These are phyloP conservation scores for Andricus grossulariae DNA, from an alignment of 1,140 invertebrate genomes.

Conservation along the genomic window DNA sequence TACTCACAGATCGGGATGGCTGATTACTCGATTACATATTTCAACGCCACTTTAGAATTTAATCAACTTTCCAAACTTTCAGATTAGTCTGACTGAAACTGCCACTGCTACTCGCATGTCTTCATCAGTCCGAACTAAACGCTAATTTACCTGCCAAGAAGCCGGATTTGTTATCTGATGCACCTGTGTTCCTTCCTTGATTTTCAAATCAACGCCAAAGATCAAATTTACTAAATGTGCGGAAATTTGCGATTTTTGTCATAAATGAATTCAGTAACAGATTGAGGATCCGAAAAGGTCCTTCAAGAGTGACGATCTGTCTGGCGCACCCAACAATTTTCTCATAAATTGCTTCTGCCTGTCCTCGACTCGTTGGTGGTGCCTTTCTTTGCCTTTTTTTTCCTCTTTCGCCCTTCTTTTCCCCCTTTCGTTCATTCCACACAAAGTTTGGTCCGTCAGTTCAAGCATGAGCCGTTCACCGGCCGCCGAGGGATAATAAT, in stretches of 20 bases:
- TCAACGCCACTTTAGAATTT: too few relatives aligned
- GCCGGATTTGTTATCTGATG: too few relatives aligned
- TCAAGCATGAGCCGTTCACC: slow-evolving; percentile 36
- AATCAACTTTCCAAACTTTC: too few relatives aligned
- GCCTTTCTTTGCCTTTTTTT: slow-evolving; percentile 18
- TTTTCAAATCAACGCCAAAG: background rate
- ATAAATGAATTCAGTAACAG: background rate
- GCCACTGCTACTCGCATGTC: too few relatives aligned
- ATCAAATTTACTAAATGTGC: background rate
- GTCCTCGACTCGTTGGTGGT: slow-evolving; percentile 38
- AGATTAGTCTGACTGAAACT: too few relatives aligned
- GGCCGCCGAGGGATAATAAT: slow-evolving; percentile 60
- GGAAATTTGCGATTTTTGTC: background rate
- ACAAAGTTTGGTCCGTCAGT: slow-evolving; percentile 20
- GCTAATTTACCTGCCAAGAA: too few relatives aligned
- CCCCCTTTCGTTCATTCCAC: slow-evolving; percentile 31
- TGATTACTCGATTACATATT: too few relatives aligned
- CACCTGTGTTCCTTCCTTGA: too few relatives aligned
- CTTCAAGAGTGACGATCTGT: slow-evolving; percentile 31
- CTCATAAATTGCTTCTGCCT: slow-evolving; percentile 62
- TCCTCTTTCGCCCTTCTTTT: slow-evolving; percentile 31
- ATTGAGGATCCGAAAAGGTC: background rate
- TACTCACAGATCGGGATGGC: too few relatives aligned
- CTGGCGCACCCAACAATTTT: slow-evolving; percentile 54
- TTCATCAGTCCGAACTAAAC: too few relatives aligned